phyloP scores from a whole-genome alignment of 2,797 vertebrate genomes.

The Pyrocephalus nanus region DNA sequence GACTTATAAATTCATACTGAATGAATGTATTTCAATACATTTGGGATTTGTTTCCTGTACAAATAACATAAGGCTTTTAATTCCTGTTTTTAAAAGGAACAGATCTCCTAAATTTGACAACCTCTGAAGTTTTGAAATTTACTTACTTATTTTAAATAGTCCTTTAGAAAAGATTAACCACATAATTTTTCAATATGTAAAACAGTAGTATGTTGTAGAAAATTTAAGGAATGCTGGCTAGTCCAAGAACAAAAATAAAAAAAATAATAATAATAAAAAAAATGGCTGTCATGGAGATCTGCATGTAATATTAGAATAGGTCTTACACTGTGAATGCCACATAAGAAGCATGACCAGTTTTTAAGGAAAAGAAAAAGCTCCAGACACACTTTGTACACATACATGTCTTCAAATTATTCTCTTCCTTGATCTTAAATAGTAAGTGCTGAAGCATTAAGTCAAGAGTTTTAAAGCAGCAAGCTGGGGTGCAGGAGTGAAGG shows the following conservation, averaged over 20 bases:
- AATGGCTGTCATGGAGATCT: not conserved
- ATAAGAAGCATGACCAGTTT: not conserved
- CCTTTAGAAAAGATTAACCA: not conserved
- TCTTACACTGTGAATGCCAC: not conserved
- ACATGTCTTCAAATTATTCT: not conserved
- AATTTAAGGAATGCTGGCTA: not conserved
- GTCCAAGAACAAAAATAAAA: not conserved
- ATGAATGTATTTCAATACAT: not conserved
- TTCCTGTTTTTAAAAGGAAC: slow-evolving; percentile 26
- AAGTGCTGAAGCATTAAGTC: not conserved
- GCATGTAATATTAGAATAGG: not conserved
- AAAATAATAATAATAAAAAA: not conserved
- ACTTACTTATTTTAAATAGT: not conserved
- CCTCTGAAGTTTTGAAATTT: not conserved
- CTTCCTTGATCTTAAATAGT: not conserved
- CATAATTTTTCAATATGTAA: not conserved
- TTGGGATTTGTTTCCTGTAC: not conserved
- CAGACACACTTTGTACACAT: not conserved
- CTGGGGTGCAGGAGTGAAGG: not conserved
- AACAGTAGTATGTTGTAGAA: not conserved
- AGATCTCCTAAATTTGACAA: not conserved
- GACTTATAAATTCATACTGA: not conserved
- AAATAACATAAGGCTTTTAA: not conserved
- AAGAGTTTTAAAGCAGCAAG: slow-evolving; percentile 10
- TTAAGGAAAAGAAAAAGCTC: not conserved